These are phyloP conservation scores for Nomada goodeniana DNA, from an alignment of 2,888 invertebrate species.

Conservation along the genomic window DNA sequence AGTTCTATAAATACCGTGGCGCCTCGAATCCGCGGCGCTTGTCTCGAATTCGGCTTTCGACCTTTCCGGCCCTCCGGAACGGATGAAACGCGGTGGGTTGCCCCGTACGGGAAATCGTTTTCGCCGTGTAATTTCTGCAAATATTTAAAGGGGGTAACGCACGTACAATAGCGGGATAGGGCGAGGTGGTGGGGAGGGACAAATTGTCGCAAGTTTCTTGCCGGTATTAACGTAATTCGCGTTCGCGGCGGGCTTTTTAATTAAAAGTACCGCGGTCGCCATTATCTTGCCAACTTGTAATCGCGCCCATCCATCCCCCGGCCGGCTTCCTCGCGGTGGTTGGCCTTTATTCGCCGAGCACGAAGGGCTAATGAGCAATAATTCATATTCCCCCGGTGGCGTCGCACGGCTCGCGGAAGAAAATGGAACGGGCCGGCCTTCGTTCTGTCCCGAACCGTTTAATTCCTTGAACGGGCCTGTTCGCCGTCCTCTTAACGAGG, in stretches of 20 bases:
- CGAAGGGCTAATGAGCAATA: conserved; percentile 74
- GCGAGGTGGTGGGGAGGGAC: too few relatives aligned
- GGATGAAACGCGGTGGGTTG: too few relatives aligned
- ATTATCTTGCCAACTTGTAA: conserved; percentile 81
- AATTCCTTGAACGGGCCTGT: not conserved
- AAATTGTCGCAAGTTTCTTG: conserved; percentile 51
- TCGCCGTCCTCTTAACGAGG: too few relatives aligned
- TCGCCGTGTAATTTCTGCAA: too few relatives aligned
- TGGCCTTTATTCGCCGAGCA: conserved; percentile 68
- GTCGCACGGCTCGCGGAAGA: conserved; percentile 4
- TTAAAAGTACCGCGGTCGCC: conserved; percentile 77
- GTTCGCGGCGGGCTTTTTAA: conserved; percentile 76
- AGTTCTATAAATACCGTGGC: not conserved
- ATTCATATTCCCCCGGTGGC: conserved; percentile 70
- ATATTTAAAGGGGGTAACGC: too few relatives aligned
- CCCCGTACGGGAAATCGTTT: too few relatives aligned
- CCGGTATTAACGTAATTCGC: conserved; percentile 75
- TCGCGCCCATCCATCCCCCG: conserved; percentile 65
- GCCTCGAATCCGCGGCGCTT: too few relatives aligned
- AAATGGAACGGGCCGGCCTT: conserved; percentile 47
- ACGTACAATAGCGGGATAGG: too few relatives aligned
- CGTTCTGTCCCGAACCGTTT: conserved; percentile 22
- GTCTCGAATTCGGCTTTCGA: too few relatives aligned
- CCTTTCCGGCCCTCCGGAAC: too few relatives aligned
- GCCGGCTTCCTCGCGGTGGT: conserved; percentile 41